Evolutionary conservation across 1,140 invertebrate species (phyloP), one percentile per base, ranked within the genome.

Genomic region (Drosophila pruinosa): DNA sequence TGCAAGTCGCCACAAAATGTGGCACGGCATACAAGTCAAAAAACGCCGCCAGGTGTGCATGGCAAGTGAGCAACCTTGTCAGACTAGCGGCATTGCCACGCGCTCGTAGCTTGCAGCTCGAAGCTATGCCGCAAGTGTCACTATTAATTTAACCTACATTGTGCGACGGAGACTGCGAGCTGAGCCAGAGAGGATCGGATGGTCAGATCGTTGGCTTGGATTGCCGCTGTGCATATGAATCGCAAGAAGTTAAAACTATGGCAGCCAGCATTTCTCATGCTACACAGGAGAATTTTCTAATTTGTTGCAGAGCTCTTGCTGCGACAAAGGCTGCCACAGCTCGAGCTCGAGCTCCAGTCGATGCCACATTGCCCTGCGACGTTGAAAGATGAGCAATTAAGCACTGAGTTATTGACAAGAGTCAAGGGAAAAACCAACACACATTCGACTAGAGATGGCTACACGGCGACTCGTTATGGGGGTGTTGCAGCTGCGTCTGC

Each of bases 311-410:
- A n/a, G n/a, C n/a, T n/a, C n/a, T n/a, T 41, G 36, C 17, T 7
- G 43, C 50, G 38, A 65, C 50, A 76, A 69, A 73, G 71, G 64
- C 61, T 8, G 62, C 69, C 69, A 36, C 21, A 48, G 45, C 14
- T 12, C 22, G 22, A n/a, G n/a, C n/a, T n/a, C n/a, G n/a, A n/a
- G n/a, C n/a, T n/a, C n/a, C 10, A 50, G 47, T 15, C 58, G 21
- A 38, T 38, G 28, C 63, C 31, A 53, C 28, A 50, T 45, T 12
- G 21, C 48, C 48, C 61, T 76, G 54, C 75, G 79, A 85, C 82
- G 73, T 88, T 85, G 80, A 85, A 74, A 77, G 77, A 86, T 85
- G 80, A 85, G 83, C 83, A 89, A 89, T 89, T 89, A 89, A 80
- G 76, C 70, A 59, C 67, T 76, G 83, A 89, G 78, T 89, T 89